Evolutionary conservation across 2,888 invertebrate genomes (phyloP).

Genomic region (Mantis religiosa): DNA sequence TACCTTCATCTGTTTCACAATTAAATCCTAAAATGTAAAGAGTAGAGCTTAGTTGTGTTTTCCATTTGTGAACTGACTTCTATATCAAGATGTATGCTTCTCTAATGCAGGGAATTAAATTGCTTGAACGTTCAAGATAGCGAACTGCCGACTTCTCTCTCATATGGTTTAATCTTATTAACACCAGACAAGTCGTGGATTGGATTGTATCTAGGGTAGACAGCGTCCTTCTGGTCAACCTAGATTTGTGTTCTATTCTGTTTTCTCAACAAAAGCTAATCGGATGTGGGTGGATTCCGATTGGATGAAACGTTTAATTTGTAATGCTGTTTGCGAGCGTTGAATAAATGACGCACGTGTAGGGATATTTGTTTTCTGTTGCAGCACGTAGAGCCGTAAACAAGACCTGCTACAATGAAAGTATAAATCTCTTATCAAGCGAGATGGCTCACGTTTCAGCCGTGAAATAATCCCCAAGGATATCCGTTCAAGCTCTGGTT

Average conservation of each 20-base stretch:
- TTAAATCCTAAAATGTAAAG: no score
- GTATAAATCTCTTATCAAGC: background rate
- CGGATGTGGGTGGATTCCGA: background rate
- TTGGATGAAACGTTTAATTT: background rate
- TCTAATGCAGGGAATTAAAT: no score
- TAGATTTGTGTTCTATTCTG: background rate
- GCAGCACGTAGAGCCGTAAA: background rate
- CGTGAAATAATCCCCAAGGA: background rate
- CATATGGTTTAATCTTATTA: no score
- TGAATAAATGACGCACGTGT: background rate
- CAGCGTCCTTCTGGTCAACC: no score
- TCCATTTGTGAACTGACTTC: no score
- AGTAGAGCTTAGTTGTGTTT: no score
- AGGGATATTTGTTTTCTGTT: background rate
- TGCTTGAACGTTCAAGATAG: no score
- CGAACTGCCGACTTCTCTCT: no score
- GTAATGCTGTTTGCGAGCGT: background rate
- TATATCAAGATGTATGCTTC: no score
- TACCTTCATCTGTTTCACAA: no score
- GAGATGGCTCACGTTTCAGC: background rate
- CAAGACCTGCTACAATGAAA: background rate
- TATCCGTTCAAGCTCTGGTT: no score
- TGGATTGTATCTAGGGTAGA: background rate
- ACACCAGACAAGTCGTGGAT: background rate
- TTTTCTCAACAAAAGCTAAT: background rate